Base-by-base conservation (phyloP, 2,888 invertebrate species). In the Acrobasis repandana region DNA sequence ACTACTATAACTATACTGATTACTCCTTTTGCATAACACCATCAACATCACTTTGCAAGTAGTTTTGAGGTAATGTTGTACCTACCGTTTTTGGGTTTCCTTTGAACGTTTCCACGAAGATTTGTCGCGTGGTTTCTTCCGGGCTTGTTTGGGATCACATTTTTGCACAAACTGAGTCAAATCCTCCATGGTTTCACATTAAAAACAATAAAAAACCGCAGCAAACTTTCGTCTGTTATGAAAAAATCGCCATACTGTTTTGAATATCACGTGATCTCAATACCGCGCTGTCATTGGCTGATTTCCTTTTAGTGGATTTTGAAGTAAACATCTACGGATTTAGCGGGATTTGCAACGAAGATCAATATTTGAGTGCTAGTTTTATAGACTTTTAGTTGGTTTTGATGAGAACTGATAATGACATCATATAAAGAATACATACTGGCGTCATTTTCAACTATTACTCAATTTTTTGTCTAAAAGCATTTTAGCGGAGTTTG, bases 331-430 rank as follows among this genome's bases (percentile, higher is more conserved):
- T 34, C 34, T 56, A 36, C 18, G 46, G 47, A 20, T 56, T 46
- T 56, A 46, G 56, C 36, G 56, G 56, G 43, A 14, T 47, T 56
- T 56, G 56, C 56, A 46, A 56, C 46, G 28, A 56, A 56, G 46
- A 54, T n/a, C 9, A 18, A 54, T 54, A 38, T 54, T 38, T 34
- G 38, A 34, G 34, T 34, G 34, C 34, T 34, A 34, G 34, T 34
- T 54, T 54, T 9, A 38, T 54, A 28, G 18, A 54, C 34, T 54
- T 54, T 52, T 52, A 51, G 33, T 51, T 33, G 51, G 33, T 51
- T 51, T 51, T 51, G 20, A 33, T 51, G 33, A 51, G 14, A 28
- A 33, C 51, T 20, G 51, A 28, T 51, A 51, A 51, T 51, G 51
- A 51, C 51, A 33, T 51, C 33, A 51, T n/a, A 51, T 34, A 34